phyloP scores from a whole-genome alignment of 2,797 vertebrate species.

The Dipus sagitta region DNA sequence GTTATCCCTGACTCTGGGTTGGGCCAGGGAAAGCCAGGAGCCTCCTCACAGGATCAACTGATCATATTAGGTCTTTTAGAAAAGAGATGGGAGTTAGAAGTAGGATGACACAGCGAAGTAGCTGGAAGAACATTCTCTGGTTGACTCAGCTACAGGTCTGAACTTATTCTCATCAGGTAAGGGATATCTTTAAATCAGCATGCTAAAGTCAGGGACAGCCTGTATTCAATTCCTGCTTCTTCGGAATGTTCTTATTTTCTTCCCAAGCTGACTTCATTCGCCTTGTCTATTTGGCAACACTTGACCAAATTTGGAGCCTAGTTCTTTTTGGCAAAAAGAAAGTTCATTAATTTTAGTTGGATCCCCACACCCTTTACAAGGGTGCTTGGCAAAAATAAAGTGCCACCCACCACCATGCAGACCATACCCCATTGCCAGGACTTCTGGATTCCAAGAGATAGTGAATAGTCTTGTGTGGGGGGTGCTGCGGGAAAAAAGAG shows the following conservation, averaged over 20 bases:
- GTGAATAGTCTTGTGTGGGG: not conserved
- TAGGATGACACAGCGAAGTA: not conserved
- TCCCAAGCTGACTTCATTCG: constrained; percentile 77
- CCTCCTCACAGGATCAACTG: not conserved
- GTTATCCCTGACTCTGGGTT: not conserved
- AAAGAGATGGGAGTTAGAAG: no score
- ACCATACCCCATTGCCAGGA: not conserved
- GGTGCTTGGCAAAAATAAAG: constrained; percentile 32
- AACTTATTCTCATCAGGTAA: not conserved
- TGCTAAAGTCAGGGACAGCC: not conserved
- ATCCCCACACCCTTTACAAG: constrained; percentile 69
- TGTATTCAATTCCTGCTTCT: not conserved
- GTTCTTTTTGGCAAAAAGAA: constrained; percentile 80
- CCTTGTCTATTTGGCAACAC: constrained; percentile 72
- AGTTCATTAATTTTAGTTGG: constrained; percentile 81
- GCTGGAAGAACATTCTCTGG: not conserved
- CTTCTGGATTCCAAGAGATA: not conserved
- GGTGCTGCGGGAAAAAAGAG: not conserved
- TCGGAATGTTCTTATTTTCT: constrained; percentile 66
- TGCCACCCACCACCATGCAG: not conserved
- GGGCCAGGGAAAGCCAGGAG: no score
- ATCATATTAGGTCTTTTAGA: not conserved
- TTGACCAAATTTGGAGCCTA: constrained; percentile 58
- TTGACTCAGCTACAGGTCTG: not conserved
- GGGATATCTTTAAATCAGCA: not conserved